A percentile compares a stretch with the other conserved stretches of the same genome.
phyloP scores from a whole-genome alignment of 92 coral and sea anemone genomes.

The Zoanthus sansibaricus region DNA sequence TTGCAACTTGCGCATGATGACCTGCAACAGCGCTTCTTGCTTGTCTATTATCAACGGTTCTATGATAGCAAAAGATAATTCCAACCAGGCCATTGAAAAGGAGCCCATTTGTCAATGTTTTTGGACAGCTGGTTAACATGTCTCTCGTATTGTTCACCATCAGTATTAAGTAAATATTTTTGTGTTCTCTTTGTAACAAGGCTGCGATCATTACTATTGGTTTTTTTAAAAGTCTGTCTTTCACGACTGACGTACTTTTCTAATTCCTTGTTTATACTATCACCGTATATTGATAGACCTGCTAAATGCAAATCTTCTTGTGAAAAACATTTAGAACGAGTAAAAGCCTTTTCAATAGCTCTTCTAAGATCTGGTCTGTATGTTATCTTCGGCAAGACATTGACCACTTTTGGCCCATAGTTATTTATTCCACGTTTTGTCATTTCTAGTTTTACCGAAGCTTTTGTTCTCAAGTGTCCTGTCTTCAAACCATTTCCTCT shows the following conservation, averaged over 20 bases:
- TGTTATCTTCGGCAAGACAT: conserved; percentile 79
- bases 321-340: conserved; percentile 20
- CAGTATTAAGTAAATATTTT: conserved; percentile 15
- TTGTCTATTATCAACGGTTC: too few relatives aligned
- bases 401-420: conserved; percentile 49
- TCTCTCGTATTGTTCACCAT: conserved; percentile 10
- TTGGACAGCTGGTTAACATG: conserved; percentile 76
- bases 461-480: conserved; percentile 14
- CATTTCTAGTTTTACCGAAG: conserved; percentile 61
- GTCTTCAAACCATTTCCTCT: background rate
- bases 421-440: conserved; percentile 71
- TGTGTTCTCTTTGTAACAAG: conserved; percentile 10
- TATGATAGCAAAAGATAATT: too few relatives aligned
- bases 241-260: background rate
- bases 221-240: background rate
- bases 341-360: conserved; percentile 78
- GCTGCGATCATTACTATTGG: background rate
- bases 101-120: conserved; percentile 71
- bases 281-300: background rate
- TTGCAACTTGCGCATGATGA: too few relatives aligned
- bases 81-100: conserved; percentile 61
- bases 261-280: background rate
- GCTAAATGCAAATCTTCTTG: conserved; percentile 18
- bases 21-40: too few relatives aligned
- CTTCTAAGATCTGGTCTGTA: conserved; percentile 80